Percentiles rank a stretch among this genome's conserved stretches.
These are phyloP conservation scores for Scelioninae gen. 2 DNA, from an alignment of 2,888 invertebrate genomes.

Conservation along the genomic window DNA sequence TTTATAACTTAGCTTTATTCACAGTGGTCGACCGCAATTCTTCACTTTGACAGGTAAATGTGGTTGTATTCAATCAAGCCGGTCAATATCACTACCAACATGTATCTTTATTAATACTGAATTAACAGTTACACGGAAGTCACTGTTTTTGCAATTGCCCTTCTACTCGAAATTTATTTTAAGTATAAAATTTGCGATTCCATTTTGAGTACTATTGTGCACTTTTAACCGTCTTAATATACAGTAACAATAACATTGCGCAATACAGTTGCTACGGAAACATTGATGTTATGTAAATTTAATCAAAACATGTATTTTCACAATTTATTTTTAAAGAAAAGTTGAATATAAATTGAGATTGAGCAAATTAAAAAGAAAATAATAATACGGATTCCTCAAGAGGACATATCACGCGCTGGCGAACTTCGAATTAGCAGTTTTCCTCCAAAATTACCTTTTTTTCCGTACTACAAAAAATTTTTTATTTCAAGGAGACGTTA, in stretches of 20 bases:
- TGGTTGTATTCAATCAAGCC: background rate
- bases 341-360: too few relatives aligned
- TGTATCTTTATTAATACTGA: too few relatives aligned
- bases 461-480: too few relatives aligned
- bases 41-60: conserved; percentile 17
- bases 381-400: too few relatives aligned
- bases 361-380: too few relatives aligned
- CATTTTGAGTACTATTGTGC: background rate
- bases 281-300: conserved; percentile 17
- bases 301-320: too few relatives aligned
- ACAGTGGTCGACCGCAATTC: conserved; percentile 36
- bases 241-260: background rate
- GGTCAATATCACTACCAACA: background rate
- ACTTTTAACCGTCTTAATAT: background rate
- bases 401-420: too few relatives aligned
- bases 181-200: background rate
- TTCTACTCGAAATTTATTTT: background rate
- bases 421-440: too few relatives aligned
- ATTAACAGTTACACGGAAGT: too few relatives aligned
- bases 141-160: too few relatives aligned
- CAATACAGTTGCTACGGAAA: background rate
- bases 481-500: too few relatives aligned
- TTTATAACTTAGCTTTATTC: conserved; percentile 57
- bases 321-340: conserved; percentile 16
- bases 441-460: too few relatives aligned